Conservation (phyloP, 2,888 invertebrate genomes). For the Dryococelus australis region DNA sequence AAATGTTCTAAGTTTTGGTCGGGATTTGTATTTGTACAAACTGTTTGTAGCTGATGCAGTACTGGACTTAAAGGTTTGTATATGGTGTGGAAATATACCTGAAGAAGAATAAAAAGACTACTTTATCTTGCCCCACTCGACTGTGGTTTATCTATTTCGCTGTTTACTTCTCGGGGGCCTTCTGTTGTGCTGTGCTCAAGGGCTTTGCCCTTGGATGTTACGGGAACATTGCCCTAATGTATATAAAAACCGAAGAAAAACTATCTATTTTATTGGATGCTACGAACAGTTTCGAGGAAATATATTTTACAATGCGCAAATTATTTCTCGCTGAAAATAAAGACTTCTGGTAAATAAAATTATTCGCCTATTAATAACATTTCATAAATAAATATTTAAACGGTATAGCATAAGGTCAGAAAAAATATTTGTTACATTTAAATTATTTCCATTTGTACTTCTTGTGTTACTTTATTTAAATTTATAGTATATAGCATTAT, state of each 20-base stretch:
- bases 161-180: conserved; percentile 16
- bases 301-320: conserved; percentile 16
- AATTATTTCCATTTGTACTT: neutral
- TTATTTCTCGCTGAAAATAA: neutral
- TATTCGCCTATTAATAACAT: neutral
- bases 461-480: too few species aligned
- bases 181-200: conserved; percentile 26
- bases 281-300: conserved; percentile 12
- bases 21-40: neutral
- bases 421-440: neutral
- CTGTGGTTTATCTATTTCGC: neutral
- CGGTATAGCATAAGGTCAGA: neutral
- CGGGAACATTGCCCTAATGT: conserved; percentile 11
- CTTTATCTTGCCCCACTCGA: neutral
- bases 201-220: conserved; percentile 16
- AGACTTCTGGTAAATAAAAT: neutral
- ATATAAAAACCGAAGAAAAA: conserved; percentile 1
- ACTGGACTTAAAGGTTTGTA: neutral
- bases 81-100: neutral
- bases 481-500: too few species aligned
- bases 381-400: too few species aligned
- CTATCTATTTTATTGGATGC: conserved; percentile 25
- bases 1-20: neutral
- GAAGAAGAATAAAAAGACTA: conserved; percentile 28
- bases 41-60: neutral